Evolutionary conservation across 2,888 invertebrate genomes (phyloP).

Genomic region (Phlogophora meticulosa): DNA sequence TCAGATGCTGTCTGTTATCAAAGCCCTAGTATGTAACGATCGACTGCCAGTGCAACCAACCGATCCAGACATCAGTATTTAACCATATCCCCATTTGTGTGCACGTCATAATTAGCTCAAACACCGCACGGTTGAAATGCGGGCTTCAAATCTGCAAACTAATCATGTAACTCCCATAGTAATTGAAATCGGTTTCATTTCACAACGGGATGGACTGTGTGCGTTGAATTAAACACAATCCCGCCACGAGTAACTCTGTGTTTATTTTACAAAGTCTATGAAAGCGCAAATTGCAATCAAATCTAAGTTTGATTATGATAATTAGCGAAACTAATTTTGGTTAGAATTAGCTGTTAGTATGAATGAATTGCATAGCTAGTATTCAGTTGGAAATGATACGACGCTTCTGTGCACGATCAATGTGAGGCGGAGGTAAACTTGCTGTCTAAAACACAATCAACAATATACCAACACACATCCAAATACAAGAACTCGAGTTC

Average conservation of each 20-base stretch:
- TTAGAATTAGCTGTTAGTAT: conserved; percentile 14
- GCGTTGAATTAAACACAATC: conserved; percentile 53
- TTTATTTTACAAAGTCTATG: conserved; percentile 30
- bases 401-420: not conserved
- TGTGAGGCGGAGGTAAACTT: no score
- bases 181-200: conserved; percentile 65
- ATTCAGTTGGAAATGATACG: not conserved
- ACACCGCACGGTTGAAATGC: conserved; percentile 54
- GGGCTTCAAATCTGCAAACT: conserved; percentile 59
- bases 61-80: conserved; percentile 39
- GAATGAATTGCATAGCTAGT: not conserved
- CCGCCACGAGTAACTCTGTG: conserved; percentile 12
- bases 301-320: conserved; percentile 49
- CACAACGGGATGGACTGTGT: conserved; percentile 47
- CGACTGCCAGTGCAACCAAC: conserved; percentile 25
- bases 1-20: not conserved
- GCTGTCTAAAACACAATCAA: not conserved
- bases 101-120: conserved; percentile 62
- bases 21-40: not conserved
- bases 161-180: conserved; percentile 60
- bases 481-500: conserved; percentile 5
- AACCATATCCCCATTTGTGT: conserved; percentile 58
- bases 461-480: conserved; percentile 17
- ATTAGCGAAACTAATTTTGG: conserved; percentile 28
- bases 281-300: conserved; percentile 53